Evolutionary conservation across 1,140 invertebrate genomes (phyloP), one percentile per base, ranked within the genome.

Genomic region (Drosophila athabasca): DNA sequence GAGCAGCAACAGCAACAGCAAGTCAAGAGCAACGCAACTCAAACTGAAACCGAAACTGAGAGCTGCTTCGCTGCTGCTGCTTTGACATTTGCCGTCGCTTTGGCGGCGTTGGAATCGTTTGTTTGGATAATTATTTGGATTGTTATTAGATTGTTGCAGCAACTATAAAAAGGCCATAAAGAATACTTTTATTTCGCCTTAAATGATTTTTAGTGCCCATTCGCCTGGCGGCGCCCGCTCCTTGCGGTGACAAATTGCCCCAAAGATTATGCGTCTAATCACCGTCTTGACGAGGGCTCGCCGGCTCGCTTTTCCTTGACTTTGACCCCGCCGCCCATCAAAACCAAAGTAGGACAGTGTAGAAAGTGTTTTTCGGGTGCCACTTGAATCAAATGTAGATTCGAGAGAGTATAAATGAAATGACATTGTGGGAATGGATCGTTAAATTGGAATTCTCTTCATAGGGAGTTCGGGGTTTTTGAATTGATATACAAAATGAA

Each of bases 81-180:
- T 73, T 62, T 71, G 66, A 65, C 77, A 49, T 58, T 73, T 81
- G 79, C 76, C 76, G 79, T 83, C 72, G 85, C 79, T 84, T 87
- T 71, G 78, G 76, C 81, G 71, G 75, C 79, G 71, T 59, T 73
- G 66, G 76, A 85, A 85, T 89, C 85, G 73, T 82, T 85, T 90
- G 76, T 88, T 90, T 87, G 76, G 75, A 90, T 91, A 90, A 91
- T 91, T 91, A 91, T 90, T 88, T 76, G 62, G 84, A 91, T 91
- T 90, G 81, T 90, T 90, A 91, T 91, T 90, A 91, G 85, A 91
- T 90, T 91, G 90, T 90, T 91, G 85, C 79, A 90, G 78, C 84
- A 90, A 87, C 89, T 90, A 90, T 88, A 85, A 89, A 90, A 89
- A 84, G 75, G 77, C 70, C 85, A 90, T 88, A 88, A 88, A 85